Conservation (phyloP, 2,113 vertebrate species). For the Lathamus discolor region DNA sequence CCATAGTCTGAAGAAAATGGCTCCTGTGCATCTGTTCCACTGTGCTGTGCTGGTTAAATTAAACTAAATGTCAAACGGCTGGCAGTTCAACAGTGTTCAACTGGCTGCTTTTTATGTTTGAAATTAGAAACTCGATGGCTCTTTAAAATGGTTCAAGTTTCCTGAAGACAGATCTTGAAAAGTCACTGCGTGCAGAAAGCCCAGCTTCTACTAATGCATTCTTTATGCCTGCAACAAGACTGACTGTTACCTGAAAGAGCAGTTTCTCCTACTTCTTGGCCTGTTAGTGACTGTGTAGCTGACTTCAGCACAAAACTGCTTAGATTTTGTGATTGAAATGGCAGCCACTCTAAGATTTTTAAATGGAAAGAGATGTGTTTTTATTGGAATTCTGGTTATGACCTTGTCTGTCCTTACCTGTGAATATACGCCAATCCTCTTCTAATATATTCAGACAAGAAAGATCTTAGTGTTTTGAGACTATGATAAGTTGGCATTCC, state of each 20-base stretch:
- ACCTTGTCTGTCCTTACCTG: background rate
- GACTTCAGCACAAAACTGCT: background rate
- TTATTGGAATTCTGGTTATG: background rate
- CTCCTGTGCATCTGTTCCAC: background rate
- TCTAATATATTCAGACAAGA: background rate
- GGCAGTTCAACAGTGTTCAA: background rate
- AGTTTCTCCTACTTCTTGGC: background rate
- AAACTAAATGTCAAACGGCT: background rate
- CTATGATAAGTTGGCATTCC: background rate
- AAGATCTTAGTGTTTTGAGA: background rate
- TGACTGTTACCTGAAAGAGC: background rate
- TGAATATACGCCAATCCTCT: background rate
- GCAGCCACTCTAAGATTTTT: background rate
- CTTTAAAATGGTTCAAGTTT: slow-evolving; percentile 1
- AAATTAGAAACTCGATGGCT: slow-evolving; percentile 12
- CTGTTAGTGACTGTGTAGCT: background rate
- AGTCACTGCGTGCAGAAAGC: background rate
- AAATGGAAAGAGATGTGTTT: background rate
- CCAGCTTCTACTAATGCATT: background rate
- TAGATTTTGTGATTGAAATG: background rate
- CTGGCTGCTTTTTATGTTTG: background rate
- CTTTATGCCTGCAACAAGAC: background rate
- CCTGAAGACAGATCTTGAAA: slow-evolving; percentile 16
- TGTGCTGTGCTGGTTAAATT: background rate
- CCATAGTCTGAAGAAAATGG: background rate